Conservation (phyloP, 1,140 invertebrate species). For the Paraescarpia echinospica region DNA sequence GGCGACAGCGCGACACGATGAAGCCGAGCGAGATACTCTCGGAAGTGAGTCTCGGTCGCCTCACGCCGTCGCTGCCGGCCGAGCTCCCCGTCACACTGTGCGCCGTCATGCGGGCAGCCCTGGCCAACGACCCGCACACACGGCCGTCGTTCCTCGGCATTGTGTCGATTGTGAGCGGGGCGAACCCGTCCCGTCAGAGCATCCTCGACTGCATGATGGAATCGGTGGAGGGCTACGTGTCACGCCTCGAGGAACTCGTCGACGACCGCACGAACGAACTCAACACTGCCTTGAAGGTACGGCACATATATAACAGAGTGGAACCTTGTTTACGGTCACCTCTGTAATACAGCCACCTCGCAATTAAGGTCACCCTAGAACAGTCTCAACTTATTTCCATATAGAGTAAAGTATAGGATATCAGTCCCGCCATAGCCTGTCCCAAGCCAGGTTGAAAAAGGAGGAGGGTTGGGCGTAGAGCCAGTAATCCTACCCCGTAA, state of each 20-base stretch:
- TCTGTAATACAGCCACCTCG: too few relatives aligned
- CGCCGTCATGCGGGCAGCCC: neutral
- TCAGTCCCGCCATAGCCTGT: too few relatives aligned
- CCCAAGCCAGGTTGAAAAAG: too few relatives aligned
- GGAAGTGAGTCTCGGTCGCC: neutral
- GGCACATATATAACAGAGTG: too few relatives aligned
- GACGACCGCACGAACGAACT: constrained; percentile 8
- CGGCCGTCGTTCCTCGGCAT: constrained; percentile 5
- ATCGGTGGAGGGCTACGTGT: constrained; percentile 19
- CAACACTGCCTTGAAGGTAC: neutral
- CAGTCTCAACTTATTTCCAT: too few relatives aligned
- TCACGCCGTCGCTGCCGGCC: neutral
- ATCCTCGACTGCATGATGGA: constrained; percentile 25
- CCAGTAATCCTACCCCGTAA: too few relatives aligned
- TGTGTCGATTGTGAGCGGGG: neutral
- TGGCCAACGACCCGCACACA: neutral
- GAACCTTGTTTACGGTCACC: too few relatives aligned
- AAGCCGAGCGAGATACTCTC: constrained; percentile 10
- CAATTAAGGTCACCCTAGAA: too few relatives aligned
- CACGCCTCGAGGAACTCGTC: constrained; percentile 7
- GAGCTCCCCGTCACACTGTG: neutral
- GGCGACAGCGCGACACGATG: neutral
- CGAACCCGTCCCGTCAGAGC: constrained; percentile 8
- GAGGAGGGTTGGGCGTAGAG: too few relatives aligned
- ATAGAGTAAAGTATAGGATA: too few relatives aligned